These are phyloP conservation scores for Serilophus lunatus DNA, from an alignment of 2,113 vertebrate species.

Conservation along the genomic window DNA sequence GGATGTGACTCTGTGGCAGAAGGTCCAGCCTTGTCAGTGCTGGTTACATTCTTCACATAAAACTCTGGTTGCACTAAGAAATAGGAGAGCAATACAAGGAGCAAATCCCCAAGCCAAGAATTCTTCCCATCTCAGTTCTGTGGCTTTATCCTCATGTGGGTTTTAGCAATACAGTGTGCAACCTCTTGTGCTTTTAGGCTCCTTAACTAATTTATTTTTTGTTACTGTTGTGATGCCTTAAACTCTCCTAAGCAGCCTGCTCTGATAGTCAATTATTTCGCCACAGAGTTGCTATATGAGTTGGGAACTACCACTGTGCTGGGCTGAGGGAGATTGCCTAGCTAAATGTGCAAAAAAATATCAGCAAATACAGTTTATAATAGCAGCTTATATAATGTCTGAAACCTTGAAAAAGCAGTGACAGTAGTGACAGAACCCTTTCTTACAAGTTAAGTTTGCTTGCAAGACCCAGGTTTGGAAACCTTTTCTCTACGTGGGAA, in stretches of 20 bases:
- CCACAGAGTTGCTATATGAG: not conserved
- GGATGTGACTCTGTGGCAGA: not conserved
- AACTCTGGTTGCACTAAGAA: not conserved
- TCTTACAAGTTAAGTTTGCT: not conserved
- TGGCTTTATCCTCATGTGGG: not conserved
- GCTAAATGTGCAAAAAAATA: not conserved
- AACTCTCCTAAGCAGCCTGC: not conserved
- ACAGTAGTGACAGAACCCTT: not conserved
- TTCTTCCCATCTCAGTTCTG: not conserved
- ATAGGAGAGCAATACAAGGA: not conserved
- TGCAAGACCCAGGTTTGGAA: not conserved
- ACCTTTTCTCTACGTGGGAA: not conserved
- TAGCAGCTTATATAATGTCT: not conserved
- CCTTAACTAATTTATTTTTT: not conserved
- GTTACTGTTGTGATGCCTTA: not conserved
- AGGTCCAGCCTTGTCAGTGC: not conserved
- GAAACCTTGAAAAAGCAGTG: not conserved
- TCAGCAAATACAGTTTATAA: not conserved
- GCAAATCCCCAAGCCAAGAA: not conserved
- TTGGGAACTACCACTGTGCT: not conserved
- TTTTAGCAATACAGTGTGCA: not conserved
- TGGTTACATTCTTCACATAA: not conserved
- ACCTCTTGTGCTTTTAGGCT: not conserved
- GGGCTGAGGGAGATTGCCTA: not conserved
- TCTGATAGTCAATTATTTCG: not conserved